Percentiles rank a stretch among this genome's conserved stretches.
Evolutionary conservation across 1,140 invertebrate species (phyloP).

Genomic region (Trichonephila clavata): DNA sequence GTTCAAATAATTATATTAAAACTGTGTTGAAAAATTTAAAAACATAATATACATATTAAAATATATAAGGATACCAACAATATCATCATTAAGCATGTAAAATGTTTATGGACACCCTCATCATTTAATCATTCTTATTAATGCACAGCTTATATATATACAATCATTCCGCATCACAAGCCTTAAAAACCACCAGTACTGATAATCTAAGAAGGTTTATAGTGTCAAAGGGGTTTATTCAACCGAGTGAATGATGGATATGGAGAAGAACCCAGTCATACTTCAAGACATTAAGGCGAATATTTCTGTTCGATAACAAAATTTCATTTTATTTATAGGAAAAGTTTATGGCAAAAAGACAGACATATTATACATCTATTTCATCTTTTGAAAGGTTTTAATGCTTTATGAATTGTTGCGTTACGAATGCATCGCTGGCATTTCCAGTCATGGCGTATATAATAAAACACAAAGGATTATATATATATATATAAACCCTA

Average conservation of each 20-base stretch:
- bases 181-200: background rate
- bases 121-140: background rate
- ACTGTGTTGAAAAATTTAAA: background rate
- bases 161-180: background rate
- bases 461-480: no score
- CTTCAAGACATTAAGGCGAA: background rate
- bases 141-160: background rate
- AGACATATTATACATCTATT: background rate
- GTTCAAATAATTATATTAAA: no score
- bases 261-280: background rate
- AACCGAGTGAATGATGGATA: background rate
- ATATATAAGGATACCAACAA: background rate
- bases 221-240: background rate
- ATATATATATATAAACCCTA: no score
- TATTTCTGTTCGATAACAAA: background rate
- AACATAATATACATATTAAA: background rate
- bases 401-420: background rate
- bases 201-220: background rate
- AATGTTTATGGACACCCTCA: no score
- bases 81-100: background rate
- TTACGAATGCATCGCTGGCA: background rate
- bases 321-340: background rate
- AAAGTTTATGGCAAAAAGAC: background rate
- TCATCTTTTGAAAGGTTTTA: background rate
- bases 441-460: no score